Base-by-base conservation (phyloP, 2,888 invertebrate genomes). In the Ceratothoa steindachneri region DNA sequence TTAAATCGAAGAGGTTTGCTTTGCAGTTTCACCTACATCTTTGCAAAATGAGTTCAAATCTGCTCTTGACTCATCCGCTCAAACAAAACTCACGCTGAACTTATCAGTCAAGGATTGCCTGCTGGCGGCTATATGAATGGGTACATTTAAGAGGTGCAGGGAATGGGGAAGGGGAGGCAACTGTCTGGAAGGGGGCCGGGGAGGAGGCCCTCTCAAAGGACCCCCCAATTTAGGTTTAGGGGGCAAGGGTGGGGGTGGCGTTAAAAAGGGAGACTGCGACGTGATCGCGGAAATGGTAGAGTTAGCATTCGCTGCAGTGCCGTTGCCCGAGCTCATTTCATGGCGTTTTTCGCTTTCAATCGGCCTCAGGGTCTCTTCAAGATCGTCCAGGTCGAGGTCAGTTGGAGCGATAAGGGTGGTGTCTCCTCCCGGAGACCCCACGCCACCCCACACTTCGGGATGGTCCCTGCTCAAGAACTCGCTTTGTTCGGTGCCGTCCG, bases 131-230 rank as follows among this genome's bases (percentile, higher is more conserved):
- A 67, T 28, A 41, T 67, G 70, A 15, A 67, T 73, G 27, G 75
- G 75, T n/a, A 72, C 72, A 67, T 73, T 67, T 27, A 70, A 29
- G 30, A 73, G 67, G 64, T 73, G 76, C 4, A 76, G 55, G 28
- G 70, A 70, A 15, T 53, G 60, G 30, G 70, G 24, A 2, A 53
- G 55, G 12, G 41, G 28, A 0, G 64, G 71, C 5, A 71, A 60
- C 53, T 78, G 78, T 15, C 78, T 71, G 1, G 78, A 78, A n/a
- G 78, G 78, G 5, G 78, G 78, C n/a, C 75, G 75, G 0, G 78
- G 78, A 22, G 78, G 78, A 5, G 78, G 78, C 1, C 78, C 78
- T 29, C 78, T 71, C 9, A 71, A 52, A 30, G 71, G 65, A 3
- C 71, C 75, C 19, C 75, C 78, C 15, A 78, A 65, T 64, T 78